These are phyloP conservation scores for Diarsia rubi DNA, from an alignment of 2,888 invertebrate species.

Conservation along the genomic window DNA sequence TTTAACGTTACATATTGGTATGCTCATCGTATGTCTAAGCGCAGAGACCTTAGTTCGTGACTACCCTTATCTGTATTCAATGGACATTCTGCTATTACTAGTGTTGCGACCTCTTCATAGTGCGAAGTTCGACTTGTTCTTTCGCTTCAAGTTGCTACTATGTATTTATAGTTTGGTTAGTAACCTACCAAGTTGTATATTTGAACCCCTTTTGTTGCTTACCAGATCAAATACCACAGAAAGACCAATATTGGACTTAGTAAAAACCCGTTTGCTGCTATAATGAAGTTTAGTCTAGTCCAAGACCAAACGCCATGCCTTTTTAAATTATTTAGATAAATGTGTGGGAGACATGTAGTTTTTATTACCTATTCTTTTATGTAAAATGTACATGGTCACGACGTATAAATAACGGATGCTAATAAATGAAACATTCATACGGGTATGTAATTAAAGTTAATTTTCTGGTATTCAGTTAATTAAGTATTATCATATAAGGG, in stretches of 20 bases:
- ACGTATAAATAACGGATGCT: not conserved
- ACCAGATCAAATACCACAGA: too few species aligned
- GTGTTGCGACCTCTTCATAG: conserved; percentile 59
- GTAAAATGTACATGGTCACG: not conserved
- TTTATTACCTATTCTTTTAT: conserved; percentile 23
- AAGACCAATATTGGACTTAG: too few species aligned
- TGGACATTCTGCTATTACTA: conserved; percentile 60
- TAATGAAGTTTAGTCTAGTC: too few species aligned
- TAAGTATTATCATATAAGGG: conserved; percentile 25
- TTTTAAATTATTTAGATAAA: too few species aligned
- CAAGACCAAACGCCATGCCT: too few species aligned
- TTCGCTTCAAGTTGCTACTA: too few species aligned
- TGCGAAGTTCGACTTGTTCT: conserved; percentile 41
- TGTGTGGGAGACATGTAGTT: not conserved
- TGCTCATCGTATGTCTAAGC: conserved; percentile 72
- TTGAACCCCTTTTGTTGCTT: too few species aligned
- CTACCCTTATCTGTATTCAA: conserved; percentile 77
- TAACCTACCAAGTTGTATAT: too few species aligned
- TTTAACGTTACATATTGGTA: conserved; percentile 60
- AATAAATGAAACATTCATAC: conserved; percentile 13
- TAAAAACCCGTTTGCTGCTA: too few species aligned
- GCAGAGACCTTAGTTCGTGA: conserved; percentile 79
- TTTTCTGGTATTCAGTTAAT: conserved; percentile 5
- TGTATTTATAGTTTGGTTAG: too few species aligned
- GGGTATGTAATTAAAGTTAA: conserved; percentile 26